Evolutionary conservation across 1,140 invertebrate genomes (phyloP), one percentile per base, ranked within the genome.

Genomic region (Trigoniulus corallinus): DNA sequence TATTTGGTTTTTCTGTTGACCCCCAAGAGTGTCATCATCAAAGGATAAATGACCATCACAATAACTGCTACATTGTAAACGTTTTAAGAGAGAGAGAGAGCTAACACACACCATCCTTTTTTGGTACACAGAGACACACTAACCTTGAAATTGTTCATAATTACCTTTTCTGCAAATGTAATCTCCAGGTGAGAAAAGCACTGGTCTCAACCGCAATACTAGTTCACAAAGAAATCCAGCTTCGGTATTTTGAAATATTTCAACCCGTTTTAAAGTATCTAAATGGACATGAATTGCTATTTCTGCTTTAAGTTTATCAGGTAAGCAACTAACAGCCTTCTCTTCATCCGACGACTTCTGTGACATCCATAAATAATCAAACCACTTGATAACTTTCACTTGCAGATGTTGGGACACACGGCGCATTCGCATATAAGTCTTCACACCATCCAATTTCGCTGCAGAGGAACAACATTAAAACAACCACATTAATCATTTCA

Each of bases 161-260:
- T 7, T 73, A 95, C 91, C 92, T 84, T 97, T 98, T 61, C 92
- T 80, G 72, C 93, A 98, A 67, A 98, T 96, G 70, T 93, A 97
- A 73, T 97, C 93, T 51, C 92, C 91, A 29, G 93, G 94, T 61
- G 91, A 96, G 71, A 97, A 98, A 48, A 97, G 77, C 20, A 97
- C 92, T 29, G 93, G 93, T 59, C 88, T 74, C 51, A 98, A 73
- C 63, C 88, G 76, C 39, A 98, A 74, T 50, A 98, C 94, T 53
- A 98, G 74, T 70, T 97, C 93, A 70, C 93, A 96, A 22, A 98
- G 77, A 74, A 98, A 97, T 25, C 94, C 93, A 29, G 93, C 92
- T 70, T 98, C 94, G 2, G 94, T 97, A 67, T 96, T 96, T 73
- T 97, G 94, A 72, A 98, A 98, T 62, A 98, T 97, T 71, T 97